Evolutionary conservation across 2,797 vertebrate species (phyloP), one percentile per base, ranked within the genome.

Genomic region (Myripristis murdjan): DNA sequence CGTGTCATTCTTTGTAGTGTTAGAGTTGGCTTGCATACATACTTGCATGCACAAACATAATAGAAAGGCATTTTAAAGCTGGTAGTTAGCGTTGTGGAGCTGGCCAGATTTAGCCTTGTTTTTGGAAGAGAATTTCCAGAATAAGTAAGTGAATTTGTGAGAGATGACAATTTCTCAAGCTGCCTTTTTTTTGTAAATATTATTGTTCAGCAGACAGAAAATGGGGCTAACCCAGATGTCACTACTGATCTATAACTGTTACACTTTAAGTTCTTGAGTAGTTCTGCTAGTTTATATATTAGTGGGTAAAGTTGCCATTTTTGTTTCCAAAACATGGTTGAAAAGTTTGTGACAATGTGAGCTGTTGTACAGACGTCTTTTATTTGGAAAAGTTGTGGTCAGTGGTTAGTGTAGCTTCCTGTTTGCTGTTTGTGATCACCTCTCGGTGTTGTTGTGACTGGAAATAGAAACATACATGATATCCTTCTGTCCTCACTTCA

Each of bases 121-220:
- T 33, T 28, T 23, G 41, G 24, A 43, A 43, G 24, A 44, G 11
- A 18, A 4, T 67, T 75, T 73, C 37, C 49, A 57, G 44, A 68
- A 70, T 66, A 51, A 3, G 16, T 69, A 52, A 23, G 47, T 76
- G 54, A 64, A 58, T 72, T 33, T 61, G 55, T 65, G 60, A 31
- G 52, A 70, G n/a, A 22, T 26, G 3, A 43, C 31, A 31, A 53
- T 73, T 84, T 83, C 76, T 89, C 48, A 51, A 78, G 84, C 75
- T 87, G 90, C 89, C 83, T 90, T 93, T 82, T 82, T 31, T 31
- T 31, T 31, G 37, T 79, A 76, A 61, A 24, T 81, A 71, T 82
- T 55, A 44, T 5, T 64, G 14, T 70, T 84, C 48, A 55, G 41
- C 67, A 53, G 73, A 79, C 55, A 47, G 55, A 64, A 41, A 73